These are phyloP conservation scores for Drosophila equinoxialis DNA, from an alignment of 1,140 invertebrate genomes.

Conservation along the genomic window DNA sequence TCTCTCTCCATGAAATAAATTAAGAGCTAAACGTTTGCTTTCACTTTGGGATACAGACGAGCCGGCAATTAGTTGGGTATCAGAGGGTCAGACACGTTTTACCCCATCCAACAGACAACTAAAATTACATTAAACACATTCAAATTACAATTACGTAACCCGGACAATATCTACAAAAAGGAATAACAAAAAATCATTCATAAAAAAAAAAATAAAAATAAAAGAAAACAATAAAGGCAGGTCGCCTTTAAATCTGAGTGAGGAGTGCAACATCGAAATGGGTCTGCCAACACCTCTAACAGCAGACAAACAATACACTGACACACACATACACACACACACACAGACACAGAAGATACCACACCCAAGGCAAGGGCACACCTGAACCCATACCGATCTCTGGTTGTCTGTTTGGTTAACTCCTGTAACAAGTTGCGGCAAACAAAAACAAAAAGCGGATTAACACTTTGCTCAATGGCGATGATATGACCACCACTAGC, in stretches of 20 bases:
- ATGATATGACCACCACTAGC: constrained; percentile 57
- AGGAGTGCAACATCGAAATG: constrained; percentile 46
- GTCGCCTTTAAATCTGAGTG: constrained; percentile 34
- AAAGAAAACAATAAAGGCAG: constrained; percentile 22
- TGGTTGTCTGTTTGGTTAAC: constrained; percentile 30
- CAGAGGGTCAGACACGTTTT: constrained; percentile 7
- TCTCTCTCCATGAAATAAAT: constrained; percentile 53
- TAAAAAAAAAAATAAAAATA: constrained; percentile 21
- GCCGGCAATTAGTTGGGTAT: constrained; percentile 34
- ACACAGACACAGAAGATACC: constrained; percentile 32
- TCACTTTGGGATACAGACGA: background rate
- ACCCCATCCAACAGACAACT: constrained; percentile 34
- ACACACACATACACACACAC: constrained; percentile 27
- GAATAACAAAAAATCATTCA: constrained; percentile 3
- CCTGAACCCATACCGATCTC: constrained; percentile 46
- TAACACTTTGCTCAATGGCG: constrained; percentile 73
- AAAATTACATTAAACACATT: constrained; percentile 75
- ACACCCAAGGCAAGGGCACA: constrained; percentile 30
- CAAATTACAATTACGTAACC: constrained; percentile 77
- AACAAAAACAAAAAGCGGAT: constrained; percentile 79
- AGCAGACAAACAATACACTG: constrained; percentile 10
- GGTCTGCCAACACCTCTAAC: constrained; percentile 50
- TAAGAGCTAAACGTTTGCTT: constrained; percentile 44
- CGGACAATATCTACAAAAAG: constrained; percentile 18
- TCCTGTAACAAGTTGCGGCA: constrained; percentile 50